Percentiles rank a stretch among this genome's conserved stretches.
Evolutionary conservation across 2,113 vertebrate genomes (phyloP).

Genomic region (Narcine bancroftii): DNA sequence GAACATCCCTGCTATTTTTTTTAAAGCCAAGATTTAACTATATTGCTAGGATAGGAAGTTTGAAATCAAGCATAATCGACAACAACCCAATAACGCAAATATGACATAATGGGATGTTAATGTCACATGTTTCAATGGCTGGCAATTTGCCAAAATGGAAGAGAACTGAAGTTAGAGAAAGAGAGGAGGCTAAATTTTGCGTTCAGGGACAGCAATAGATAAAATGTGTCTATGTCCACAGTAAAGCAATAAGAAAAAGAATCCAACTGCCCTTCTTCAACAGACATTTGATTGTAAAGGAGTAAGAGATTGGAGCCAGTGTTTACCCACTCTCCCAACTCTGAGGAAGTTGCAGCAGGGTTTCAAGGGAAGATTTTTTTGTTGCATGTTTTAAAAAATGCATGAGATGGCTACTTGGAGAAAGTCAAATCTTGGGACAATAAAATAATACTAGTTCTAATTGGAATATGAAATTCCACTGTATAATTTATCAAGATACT

Average conservation of each 20-base stretch:
- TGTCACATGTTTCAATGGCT: not conserved
- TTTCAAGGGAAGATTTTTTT: not conserved
- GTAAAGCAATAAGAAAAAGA: not conserved
- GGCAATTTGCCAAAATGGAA: not conserved
- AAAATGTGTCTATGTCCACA: not conserved
- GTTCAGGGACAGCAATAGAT: not conserved
- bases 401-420: not conserved
- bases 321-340: not conserved
- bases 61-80: not conserved
- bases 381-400: not conserved
- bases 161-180: too few relatives aligned
- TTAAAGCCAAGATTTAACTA: not conserved
- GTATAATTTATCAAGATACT: not conserved
- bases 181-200: too few relatives aligned
- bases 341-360: not conserved
- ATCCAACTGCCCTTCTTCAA: not conserved
- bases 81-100: not conserved
- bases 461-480: not conserved
- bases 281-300: not conserved
- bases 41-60: not conserved
- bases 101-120: not conserved
- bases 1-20: not conserved
- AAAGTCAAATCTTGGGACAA: not conserved
- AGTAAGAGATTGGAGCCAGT: not conserved
- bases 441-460: not conserved